Conservation (phyloP, 2,888 invertebrate species). For the Neoaliturus tenellus region DNA sequence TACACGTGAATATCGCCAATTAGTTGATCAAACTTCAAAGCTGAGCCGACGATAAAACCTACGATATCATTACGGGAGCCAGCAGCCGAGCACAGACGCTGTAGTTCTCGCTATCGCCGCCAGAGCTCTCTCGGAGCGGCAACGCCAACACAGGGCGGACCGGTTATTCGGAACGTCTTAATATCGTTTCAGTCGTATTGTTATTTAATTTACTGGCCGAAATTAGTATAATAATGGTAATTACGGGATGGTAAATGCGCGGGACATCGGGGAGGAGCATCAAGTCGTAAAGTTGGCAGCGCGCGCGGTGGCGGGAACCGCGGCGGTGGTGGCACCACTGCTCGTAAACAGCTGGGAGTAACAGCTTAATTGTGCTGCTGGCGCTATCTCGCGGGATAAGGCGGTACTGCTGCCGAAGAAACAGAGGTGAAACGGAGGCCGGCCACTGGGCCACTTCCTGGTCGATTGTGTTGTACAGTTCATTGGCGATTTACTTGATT, state of each 20-base stretch:
- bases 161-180: constrained; percentile 16
- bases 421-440: too few relatives aligned
- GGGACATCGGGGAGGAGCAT: constrained; percentile 47
- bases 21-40: too few relatives aligned
- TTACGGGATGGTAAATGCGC: constrained; percentile 29
- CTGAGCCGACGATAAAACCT: too few relatives aligned
- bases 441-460: too few relatives aligned
- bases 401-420: not conserved
- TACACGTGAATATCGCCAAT: too few relatives aligned
- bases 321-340: not conserved
- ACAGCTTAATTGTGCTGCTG: constrained; percentile 34
- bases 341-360: constrained; percentile 27
- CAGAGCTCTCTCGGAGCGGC: not conserved
- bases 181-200: constrained; percentile 37
- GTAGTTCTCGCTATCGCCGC: not conserved
- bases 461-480: too few relatives aligned
- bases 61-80: too few relatives aligned
- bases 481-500: too few relatives aligned
- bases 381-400: not conserved
- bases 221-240: constrained; percentile 48
- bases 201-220: constrained; percentile 48
- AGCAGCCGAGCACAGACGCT: not conserved
- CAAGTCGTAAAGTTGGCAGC: constrained; percentile 7
- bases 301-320: constrained; percentile 21
- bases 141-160: not conserved